Evolutionary conservation across 2,888 invertebrate species (phyloP).

Genomic region (Apamea anceps): DNA sequence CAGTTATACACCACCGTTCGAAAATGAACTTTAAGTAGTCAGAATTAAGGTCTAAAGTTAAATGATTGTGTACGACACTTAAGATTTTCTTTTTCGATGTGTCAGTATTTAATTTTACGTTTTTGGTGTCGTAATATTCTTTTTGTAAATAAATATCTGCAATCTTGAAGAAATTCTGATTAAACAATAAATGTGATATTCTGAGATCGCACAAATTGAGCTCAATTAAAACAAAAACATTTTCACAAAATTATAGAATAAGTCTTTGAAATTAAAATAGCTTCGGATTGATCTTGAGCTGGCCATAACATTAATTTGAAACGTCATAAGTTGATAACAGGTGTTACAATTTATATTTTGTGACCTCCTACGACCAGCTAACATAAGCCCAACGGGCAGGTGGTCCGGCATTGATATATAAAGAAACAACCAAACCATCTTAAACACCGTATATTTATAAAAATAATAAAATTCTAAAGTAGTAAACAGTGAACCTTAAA

Average conservation of each 20-base stretch:
- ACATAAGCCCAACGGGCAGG: too few relatives aligned
- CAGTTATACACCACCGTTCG: conserved; percentile 47
- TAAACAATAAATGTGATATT: conserved; percentile 27
- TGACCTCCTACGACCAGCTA: too few relatives aligned
- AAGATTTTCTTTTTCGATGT: neutral
- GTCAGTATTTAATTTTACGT: conserved; percentile 5
- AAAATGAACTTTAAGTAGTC: conserved; percentile 33
- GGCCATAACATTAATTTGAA: neutral
- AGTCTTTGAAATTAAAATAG: neutral
- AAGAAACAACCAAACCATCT: too few relatives aligned
- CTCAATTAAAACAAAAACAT: neutral
- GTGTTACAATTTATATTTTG: too few relatives aligned
- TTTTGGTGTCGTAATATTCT: conserved; percentile 31
- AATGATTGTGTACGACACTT: conserved; percentile 5
- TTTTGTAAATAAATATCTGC: conserved; percentile 51
- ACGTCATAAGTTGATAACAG: neutral
- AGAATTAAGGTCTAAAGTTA: neutral
- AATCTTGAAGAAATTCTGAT: conserved; percentile 27
- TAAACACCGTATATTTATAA: too few relatives aligned
- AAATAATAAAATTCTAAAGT: too few relatives aligned
- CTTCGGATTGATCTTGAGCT: neutral
- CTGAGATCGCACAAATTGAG: conserved; percentile 74
- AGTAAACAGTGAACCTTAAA: too few relatives aligned
- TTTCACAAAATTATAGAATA: neutral
- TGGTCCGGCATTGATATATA: too few relatives aligned